Percentiles rank a stretch among this genome's conserved stretches.
These are phyloP conservation scores for Octopus sinensis DNA, from an alignment of 1,140 invertebrate species.

Conservation along the genomic window DNA sequence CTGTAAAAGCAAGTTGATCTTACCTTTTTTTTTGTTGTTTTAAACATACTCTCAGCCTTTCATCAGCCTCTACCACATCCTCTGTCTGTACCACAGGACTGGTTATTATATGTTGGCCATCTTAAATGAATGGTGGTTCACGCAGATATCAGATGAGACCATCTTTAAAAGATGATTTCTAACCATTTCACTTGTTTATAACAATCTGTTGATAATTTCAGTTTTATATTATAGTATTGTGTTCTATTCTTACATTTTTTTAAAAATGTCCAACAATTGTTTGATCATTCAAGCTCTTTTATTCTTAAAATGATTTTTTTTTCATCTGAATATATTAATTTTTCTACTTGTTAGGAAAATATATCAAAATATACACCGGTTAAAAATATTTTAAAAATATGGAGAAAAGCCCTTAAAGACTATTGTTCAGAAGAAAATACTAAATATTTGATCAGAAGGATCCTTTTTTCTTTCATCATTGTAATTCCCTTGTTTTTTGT, in stretches of 20 bases:
- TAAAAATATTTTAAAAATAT: not conserved
- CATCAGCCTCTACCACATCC: not conserved
- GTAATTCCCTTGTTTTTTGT: not conserved
- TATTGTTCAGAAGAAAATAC: no score
- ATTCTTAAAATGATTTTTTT: not conserved
- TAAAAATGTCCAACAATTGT: not conserved
- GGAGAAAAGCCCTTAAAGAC: no score
- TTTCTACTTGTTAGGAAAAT: constrained; percentile 11
- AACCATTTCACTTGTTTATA: no score
- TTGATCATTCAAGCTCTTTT: constrained; percentile 1
- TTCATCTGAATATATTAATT: not conserved
- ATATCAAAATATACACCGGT: constrained; percentile 3
- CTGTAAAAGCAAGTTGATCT: not conserved
- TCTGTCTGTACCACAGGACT: no score
- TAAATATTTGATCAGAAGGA: no score
- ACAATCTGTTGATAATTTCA: no score
- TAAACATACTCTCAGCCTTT: not conserved
- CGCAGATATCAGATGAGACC: no score
- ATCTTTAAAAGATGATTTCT: no score
- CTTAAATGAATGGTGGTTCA: no score
- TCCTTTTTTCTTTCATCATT: not conserved
- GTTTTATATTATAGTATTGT: constrained; percentile 8
- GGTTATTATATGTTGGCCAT: no score
- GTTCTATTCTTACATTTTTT: not conserved
- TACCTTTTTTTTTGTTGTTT: not conserved